Base-by-base conservation (phyloP, 2,797 vertebrate species). In the Rousettus madagascariensis region DNA sequence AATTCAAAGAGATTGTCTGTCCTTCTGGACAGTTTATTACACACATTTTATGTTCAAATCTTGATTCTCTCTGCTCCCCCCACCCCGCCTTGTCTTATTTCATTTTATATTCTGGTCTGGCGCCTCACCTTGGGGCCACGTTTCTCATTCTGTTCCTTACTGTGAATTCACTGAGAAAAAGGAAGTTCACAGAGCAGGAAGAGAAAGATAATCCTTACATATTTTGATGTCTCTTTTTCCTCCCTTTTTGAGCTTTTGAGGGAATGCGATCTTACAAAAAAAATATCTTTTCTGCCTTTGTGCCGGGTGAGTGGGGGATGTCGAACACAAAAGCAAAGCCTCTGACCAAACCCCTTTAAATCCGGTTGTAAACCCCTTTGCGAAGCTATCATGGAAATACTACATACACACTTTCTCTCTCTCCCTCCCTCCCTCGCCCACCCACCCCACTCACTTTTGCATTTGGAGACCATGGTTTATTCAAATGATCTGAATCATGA, bases 1-100 rank as follows among this genome's bases (percentile, higher is more conserved):
- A 3, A 91, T 88, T 91, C 46, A 41, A n/a, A 91, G 86, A 36
- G 72, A 74, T 28, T 19, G 1, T 82, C 72, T 93, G 86, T 86
- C 63, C 38, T 94, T 20, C 2, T 57, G 91, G 12, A 15, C 53
- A 43, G 68, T n/a, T 66, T 49, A 55, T 66, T 57, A 12, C 68
- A 72, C 53, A 87, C 12, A n/a, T 72, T 55, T 82, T 30, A 16
- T 65, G 63, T 65, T 69, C 19, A 41, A n/a, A 83, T 63, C 12
- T 65, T 28, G 26, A 24, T 61, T 36, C 28, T 78, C 49, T 22
- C 24, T 16, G 4, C 4, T 22, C 11, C 24, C 9, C 36, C 68
- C 68, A 2, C 24, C 59, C 0, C 33, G 33, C 26, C 2, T 30
- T 6, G 41, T n/a, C 30, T 26, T 20, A 0, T 61, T 49, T 13